A percentile compares a stretch with the other conserved stretches of the same genome.
Conservation (phyloP, 2,113 vertebrate genomes). For the Clarias magur region DNA sequence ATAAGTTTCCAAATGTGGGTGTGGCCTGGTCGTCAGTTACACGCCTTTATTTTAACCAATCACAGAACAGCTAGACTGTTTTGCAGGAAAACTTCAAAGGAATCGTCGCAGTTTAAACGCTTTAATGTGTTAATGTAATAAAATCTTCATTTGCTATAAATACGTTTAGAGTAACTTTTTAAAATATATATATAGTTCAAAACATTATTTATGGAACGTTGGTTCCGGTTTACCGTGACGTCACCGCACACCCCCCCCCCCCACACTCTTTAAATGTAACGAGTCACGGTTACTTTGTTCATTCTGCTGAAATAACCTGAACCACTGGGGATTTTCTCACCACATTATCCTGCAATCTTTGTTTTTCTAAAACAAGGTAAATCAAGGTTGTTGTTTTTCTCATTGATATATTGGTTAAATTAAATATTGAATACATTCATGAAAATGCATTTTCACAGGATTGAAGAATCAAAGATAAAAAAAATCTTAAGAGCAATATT, state of each 20-base stretch:
- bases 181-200: not conserved
- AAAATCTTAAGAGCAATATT: not conserved
- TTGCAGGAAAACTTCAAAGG: not conserved
- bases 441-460: not conserved
- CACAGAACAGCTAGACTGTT: not conserved
- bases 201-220: not conserved
- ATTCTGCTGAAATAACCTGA: not conserved
- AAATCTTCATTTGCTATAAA: too few relatives aligned
- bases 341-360: not conserved
- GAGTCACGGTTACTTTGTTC: not conserved
- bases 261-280: constrained; percentile 19
- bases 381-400: not conserved
- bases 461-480: not conserved
- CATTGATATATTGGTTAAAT: too few relatives aligned
- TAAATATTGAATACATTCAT: not conserved
- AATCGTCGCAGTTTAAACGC: not conserved
- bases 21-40: constrained; percentile 23
- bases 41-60: constrained; percentile 72
- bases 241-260: not conserved
- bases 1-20: constrained; percentile 29
- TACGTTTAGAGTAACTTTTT: too few relatives aligned
- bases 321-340: not conserved
- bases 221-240: not conserved
- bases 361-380: not conserved
- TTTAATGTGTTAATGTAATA: too few relatives aligned